Percentiles rank a stretch among this genome's conserved stretches.
These are phyloP conservation scores for Eristalinus sepulchralis DNA, from an alignment of 2,888 invertebrate genomes.

Conservation along the genomic window DNA sequence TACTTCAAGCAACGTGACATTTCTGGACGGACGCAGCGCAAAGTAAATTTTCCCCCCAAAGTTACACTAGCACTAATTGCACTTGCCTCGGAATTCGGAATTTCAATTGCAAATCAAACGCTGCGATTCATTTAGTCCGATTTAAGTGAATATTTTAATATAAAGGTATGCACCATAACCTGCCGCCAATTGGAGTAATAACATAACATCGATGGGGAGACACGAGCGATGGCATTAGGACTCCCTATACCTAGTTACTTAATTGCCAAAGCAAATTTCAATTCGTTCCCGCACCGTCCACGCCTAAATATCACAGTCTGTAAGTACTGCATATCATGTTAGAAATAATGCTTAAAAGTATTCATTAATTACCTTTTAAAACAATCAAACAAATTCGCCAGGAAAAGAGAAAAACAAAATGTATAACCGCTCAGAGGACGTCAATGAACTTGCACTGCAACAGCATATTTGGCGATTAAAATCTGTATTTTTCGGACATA, in stretches of 20 bases:
- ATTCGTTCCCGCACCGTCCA: conserved; percentile 9
- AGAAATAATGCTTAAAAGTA: conserved; percentile 26
- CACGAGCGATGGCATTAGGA: conserved; percentile 31
- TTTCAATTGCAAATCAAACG: not conserved
- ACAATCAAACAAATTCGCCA: conserved; percentile 52
- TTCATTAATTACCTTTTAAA: conserved; percentile 62
- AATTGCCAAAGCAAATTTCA: conserved; percentile 58
- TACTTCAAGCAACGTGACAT: conserved; percentile 66
- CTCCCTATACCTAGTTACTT: conserved; percentile 55
- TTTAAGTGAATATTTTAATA: conserved; percentile 3
- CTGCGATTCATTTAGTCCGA: not conserved
- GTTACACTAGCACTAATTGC: conserved; percentile 8
- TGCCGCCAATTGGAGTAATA: conserved; percentile 58
- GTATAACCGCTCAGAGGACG: conserved; percentile 66
- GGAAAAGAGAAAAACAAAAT: conserved; percentile 66
- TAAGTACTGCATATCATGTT: conserved; percentile 52
- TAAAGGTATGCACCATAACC: conserved; percentile 32
- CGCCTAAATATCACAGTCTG: conserved; percentile 25
- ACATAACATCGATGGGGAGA: conserved; percentile 23
- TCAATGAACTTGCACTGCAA: conserved; percentile 68
- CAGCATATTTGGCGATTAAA: conserved; percentile 62
- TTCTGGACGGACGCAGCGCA: conserved; percentile 39
- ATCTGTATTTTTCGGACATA: conserved; percentile 19
- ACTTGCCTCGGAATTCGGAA: not conserved
- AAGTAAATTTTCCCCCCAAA: conserved; percentile 5